phyloP scores from a whole-genome alignment of 2,888 invertebrate species.

The Ennomos erosarius region DNA sequence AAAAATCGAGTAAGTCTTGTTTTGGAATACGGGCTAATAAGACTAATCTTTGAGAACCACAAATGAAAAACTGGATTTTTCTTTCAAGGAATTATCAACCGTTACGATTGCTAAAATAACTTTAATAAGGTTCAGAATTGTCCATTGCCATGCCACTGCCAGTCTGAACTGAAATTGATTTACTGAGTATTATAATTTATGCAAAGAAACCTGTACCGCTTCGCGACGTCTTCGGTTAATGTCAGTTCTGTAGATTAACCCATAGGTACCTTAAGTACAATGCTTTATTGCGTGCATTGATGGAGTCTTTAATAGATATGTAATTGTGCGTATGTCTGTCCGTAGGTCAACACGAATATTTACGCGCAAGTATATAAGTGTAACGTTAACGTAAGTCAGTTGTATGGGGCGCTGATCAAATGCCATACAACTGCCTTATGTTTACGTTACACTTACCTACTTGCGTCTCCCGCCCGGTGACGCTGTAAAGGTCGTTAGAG shows the following conservation, averaged over 20 bases:
- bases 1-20: no score
- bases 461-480: no score
- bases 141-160: slow-evolving; percentile 42
- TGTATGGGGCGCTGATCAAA: no score
- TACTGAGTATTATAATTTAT: slow-evolving; percentile 71
- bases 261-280: slow-evolving; percentile 28
- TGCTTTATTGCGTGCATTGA: slow-evolving; percentile 45
- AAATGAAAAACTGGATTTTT: not conserved
- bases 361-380: no score
- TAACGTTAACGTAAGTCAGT: no score
- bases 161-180: slow-evolving; percentile 53
- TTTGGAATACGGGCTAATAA: no score
- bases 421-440: no score
- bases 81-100: slow-evolving; percentile 5
- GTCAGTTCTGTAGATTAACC: slow-evolving; percentile 62
- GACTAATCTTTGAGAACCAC: no score
- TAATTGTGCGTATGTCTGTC: slow-evolving; percentile 1
- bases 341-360: no score
- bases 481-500: no score
- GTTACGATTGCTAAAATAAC: slow-evolving; percentile 3
- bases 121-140: slow-evolving; percentile 45
- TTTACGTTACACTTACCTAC: no score
- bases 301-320: slow-evolving; percentile 11
- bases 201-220: slow-evolving; percentile 77
- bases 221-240: slow-evolving; percentile 71